phyloP scores from a whole-genome alignment of 2,797 vertebrate genomes.

The Onychomys leucogaster region DNA sequence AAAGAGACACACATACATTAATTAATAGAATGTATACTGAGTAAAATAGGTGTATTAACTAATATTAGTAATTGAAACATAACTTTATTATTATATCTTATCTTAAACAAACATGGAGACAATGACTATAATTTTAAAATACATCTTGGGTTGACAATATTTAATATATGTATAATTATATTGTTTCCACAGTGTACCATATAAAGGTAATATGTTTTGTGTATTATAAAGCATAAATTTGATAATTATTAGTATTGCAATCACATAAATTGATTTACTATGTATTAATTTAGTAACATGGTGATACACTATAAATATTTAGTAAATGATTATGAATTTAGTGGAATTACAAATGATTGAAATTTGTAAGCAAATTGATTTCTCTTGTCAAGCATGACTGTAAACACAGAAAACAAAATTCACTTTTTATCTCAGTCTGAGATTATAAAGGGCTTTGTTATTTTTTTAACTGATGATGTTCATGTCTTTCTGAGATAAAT shows the following conservation, averaged over 20 bases:
- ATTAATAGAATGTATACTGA: neutral
- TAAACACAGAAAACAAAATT: neutral
- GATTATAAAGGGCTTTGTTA: neutral
- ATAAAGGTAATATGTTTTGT: neutral
- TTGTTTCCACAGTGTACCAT: neutral
- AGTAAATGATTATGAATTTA: neutral
- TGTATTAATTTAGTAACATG: neutral
- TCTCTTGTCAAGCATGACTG: neutral
- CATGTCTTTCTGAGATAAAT: neutral
- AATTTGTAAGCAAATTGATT: neutral
- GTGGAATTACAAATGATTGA: neutral
- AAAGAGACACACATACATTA: too few relatives aligned
- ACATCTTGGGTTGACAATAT: neutral
- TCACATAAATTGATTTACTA: neutral
- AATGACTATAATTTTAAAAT: neutral
- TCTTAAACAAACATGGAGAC: neutral
- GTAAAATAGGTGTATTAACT: too few relatives aligned
- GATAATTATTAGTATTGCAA: neutral
- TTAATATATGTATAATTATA: neutral
- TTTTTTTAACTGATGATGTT: neutral
- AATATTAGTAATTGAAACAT: neutral
- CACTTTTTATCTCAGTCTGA: neutral
- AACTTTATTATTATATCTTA: neutral
- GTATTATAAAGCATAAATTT: neutral
- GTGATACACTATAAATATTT: neutral